These are phyloP conservation scores for Hepsetus odoe DNA, from an alignment of 2,113 vertebrate genomes.

Conservation along the genomic window DNA sequence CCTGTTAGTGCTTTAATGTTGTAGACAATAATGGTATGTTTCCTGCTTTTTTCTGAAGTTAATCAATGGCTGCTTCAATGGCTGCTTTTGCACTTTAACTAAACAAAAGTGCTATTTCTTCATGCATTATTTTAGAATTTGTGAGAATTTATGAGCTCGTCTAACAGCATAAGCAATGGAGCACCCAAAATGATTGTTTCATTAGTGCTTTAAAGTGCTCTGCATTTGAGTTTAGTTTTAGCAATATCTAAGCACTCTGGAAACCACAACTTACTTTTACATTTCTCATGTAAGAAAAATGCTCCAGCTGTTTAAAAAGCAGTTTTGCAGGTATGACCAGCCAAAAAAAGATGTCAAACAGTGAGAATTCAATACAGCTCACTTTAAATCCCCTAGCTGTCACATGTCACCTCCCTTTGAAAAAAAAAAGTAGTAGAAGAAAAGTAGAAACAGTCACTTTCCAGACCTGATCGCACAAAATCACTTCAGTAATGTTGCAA, in stretches of 20 bases:
- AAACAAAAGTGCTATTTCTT: background rate
- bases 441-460: background rate
- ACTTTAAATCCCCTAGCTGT: conserved; percentile 12
- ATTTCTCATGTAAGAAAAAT: background rate
- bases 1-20: too few species aligned
- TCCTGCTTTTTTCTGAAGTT: too few species aligned
- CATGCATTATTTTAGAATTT: background rate
- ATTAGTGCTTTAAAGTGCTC: background rate
- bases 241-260: background rate
- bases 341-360: conserved; percentile 25
- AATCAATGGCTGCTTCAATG: too few species aligned
- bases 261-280: background rate
- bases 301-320: background rate
- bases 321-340: conserved; percentile 31
- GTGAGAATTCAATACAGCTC: conserved; percentile 13
- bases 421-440: background rate
- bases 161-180: background rate
- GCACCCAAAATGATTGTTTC: background rate
- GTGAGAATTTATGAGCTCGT: too few species aligned
- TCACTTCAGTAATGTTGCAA: background rate
- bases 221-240: background rate
- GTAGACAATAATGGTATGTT: too few species aligned
- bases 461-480: background rate
- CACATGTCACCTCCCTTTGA: conserved; percentile 10
- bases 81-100: too few species aligned